Conservation (phyloP, 2,888 invertebrate species). For the Ormyrus nitidulus region DNA sequence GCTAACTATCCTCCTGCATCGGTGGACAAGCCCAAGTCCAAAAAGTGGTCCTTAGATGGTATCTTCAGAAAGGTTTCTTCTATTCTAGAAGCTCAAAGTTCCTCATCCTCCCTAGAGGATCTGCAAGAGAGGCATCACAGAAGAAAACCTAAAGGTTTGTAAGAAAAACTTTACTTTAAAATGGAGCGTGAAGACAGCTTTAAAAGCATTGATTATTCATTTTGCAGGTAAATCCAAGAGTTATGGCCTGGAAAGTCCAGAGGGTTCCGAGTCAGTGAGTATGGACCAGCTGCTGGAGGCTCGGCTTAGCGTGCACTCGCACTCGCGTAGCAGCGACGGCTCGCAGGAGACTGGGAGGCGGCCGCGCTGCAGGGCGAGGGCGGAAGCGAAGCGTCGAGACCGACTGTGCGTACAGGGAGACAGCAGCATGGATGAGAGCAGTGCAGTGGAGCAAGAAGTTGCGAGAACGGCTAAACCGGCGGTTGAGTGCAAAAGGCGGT, state of each 20-base stretch:
- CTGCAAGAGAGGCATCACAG: slow-evolving; percentile 4
- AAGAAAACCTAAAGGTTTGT: slow-evolving; percentile 37
- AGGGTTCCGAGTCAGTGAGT: neutral
- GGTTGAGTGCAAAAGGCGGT: slow-evolving; percentile 75
- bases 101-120: slow-evolving; percentile 40
- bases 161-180: neutral
- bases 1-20: slow-evolving; percentile 1
- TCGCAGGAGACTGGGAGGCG: slow-evolving; percentile 26
- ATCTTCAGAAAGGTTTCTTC: slow-evolving; percentile 47
- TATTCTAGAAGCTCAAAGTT: slow-evolving; percentile 43
- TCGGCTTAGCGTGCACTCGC: neutral
- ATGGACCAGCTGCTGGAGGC: neutral
- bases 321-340: slow-evolving; percentile 45
- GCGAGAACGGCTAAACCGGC: neutral
- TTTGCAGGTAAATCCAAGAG: neutral
- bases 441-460: slow-evolving; percentile 33
- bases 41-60: slow-evolving; percentile 54
- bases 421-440: slow-evolving; percentile 82
- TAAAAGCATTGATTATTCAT: no score
- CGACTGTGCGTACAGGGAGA: slow-evolving; percentile 76
- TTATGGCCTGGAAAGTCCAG: neutral
- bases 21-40: slow-evolving; percentile 34
- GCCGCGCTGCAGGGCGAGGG: slow-evolving; percentile 77
- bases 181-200: neutral
- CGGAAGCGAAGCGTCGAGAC: slow-evolving; percentile 82